Evolutionary conservation across 2,888 invertebrate species (phyloP).

Genomic region (Protophormia terraenovae): DNA sequence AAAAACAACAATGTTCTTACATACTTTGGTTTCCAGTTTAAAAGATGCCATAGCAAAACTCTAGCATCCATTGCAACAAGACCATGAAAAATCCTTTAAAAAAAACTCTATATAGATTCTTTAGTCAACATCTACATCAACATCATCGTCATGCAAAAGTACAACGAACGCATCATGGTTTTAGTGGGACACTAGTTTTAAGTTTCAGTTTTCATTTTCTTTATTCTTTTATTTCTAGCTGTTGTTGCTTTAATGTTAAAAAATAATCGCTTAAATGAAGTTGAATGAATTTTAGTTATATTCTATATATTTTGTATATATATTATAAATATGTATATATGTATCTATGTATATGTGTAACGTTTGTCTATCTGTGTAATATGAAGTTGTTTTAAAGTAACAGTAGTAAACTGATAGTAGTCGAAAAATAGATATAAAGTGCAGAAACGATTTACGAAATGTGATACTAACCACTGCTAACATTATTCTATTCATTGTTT

Average conservation of each 20-base stretch:
- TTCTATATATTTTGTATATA: background rate
- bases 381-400: slow-evolving; percentile 14
- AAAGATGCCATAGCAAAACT: slow-evolving; percentile 4
- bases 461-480: slow-evolving; percentile 39
- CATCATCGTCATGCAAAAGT: slow-evolving; percentile 13
- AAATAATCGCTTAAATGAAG: slow-evolving; percentile 51
- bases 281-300: slow-evolving; percentile 29
- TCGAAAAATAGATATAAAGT: slow-evolving; percentile 49
- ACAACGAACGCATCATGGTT: slow-evolving; percentile 35
- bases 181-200: slow-evolving; percentile 26
- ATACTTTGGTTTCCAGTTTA: background rate
- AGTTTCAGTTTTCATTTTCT: slow-evolving; percentile 21
- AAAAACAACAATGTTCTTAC: background rate
- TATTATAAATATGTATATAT: background rate
- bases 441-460: slow-evolving; percentile 57
- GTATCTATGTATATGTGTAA: background rate
- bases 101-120: slow-evolving; percentile 23
- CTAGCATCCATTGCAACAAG: slow-evolving; percentile 5
- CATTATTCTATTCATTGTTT: background rate
- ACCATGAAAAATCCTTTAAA: slow-evolving; percentile 19
- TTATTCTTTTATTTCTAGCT: background rate
- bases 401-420: background rate
- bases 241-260: background rate
- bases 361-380: background rate
- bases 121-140: slow-evolving; percentile 4